phyloP scores from a whole-genome alignment of 2,113 vertebrate species.

The Struthidea cinerea region DNA sequence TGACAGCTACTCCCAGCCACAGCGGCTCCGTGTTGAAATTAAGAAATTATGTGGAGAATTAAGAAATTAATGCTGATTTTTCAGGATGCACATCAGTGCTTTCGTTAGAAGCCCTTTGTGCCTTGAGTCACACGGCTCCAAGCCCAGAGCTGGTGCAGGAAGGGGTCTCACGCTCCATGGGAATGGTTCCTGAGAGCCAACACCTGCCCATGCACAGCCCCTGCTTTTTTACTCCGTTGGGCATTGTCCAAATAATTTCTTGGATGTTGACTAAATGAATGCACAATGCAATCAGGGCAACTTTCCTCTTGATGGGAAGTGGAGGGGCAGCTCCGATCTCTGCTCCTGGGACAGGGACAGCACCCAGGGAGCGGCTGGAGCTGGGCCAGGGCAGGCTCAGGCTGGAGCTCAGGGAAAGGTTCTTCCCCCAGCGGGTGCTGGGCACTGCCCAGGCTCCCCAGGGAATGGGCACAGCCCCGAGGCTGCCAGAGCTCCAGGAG shows the following conservation, averaged over 20 bases:
- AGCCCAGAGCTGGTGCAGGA: not conserved
- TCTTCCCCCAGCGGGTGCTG: not conserved
- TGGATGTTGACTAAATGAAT: not conserved
- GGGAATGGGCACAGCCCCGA: not conserved
- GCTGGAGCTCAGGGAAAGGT: not conserved
- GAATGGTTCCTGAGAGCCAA: rapidly evolving
- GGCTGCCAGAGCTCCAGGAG: not conserved
- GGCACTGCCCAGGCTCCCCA: not conserved
- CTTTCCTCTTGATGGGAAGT: not conserved
- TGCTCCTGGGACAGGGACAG: not conserved
- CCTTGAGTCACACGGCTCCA: rapidly evolving
- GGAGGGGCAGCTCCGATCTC: not conserved
- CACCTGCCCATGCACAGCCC: rapidly evolving
- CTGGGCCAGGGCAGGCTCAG: rapidly evolving
- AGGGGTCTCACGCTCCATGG: rapidly evolving
- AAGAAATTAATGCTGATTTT: not conserved
- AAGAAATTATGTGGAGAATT: not conserved
- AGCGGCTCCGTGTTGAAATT: rapidly evolving
- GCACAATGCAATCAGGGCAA: rapidly evolving
- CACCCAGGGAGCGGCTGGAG: rapidly evolving
- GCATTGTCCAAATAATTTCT: not conserved
- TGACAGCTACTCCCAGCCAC: not conserved
- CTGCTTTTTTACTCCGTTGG: rapidly evolving
- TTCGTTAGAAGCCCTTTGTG: too few relatives aligned
- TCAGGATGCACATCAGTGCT: not conserved